These are phyloP conservation scores for Cremastinae sp. DNA, from an alignment of 2,888 invertebrate species.

Conservation along the genomic window DNA sequence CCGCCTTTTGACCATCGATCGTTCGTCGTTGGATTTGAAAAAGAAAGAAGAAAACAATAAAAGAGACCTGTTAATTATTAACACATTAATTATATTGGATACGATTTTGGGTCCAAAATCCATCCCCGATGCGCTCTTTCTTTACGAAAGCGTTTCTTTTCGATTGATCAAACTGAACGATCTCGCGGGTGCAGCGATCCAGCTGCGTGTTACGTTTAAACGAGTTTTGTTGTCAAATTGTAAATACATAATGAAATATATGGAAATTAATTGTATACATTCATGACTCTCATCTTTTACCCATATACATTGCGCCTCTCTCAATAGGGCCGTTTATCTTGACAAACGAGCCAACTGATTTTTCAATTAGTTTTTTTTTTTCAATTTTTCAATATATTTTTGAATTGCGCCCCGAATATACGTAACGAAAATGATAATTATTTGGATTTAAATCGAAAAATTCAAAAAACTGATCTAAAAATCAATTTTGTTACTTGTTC, in stretches of 20 bases:
- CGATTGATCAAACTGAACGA: conserved; percentile 61
- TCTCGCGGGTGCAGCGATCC: conserved; percentile 63
- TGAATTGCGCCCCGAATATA: too few species aligned
- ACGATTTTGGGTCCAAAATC: conserved; percentile 71
- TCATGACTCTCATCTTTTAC: not conserved
- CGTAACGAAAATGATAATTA: too few species aligned
- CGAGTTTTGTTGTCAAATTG: conserved; percentile 76
- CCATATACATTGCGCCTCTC: too few species aligned
- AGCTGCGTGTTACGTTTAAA: conserved; percentile 72
- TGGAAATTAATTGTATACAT: conserved; percentile 69
- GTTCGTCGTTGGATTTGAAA: conserved; percentile 67
- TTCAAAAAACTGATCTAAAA: too few species aligned
- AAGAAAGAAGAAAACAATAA: conserved; percentile 63
- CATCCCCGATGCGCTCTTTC: conserved; percentile 64
- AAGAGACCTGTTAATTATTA: conserved; percentile 69
- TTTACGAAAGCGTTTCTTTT: conserved; percentile 46
- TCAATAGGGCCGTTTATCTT: too few species aligned
- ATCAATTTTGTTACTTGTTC: too few species aligned
- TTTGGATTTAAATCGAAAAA: too few species aligned
- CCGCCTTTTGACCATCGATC: conserved; percentile 65
- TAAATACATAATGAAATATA: conserved; percentile 78
- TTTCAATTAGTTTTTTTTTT: too few species aligned
- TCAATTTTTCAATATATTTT: too few species aligned
- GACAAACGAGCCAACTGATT: too few species aligned
- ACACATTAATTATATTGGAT: conserved; percentile 70